Conservation (phyloP, 2,888 invertebrate species). For the Carabus problematicus region DNA sequence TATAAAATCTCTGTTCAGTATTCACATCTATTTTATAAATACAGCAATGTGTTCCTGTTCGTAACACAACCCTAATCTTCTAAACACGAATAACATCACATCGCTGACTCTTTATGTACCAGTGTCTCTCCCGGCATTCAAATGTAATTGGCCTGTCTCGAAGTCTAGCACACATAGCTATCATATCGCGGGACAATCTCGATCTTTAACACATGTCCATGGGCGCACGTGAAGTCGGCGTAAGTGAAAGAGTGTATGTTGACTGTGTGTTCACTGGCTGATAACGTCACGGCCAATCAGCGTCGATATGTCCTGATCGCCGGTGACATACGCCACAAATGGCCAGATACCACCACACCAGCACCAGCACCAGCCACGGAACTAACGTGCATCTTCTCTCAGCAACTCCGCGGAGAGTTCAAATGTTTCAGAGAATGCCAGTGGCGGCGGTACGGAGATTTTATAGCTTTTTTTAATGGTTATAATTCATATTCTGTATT, state of each 20-base stretch:
- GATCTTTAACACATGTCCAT: not conserved
- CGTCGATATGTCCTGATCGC: slow-evolving; percentile 21
- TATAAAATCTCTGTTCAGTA: no score
- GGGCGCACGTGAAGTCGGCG: slow-evolving; percentile 11
- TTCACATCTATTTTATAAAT: no score
- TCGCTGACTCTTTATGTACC: not conserved
- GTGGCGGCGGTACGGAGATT: not conserved
- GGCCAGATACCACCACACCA: not conserved
- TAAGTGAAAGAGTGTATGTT: not conserved
- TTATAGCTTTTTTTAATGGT: no score
- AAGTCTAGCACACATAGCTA: no score
- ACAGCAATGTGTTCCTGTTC: no score
- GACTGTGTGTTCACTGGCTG: not conserved
- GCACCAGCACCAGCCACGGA: not conserved
- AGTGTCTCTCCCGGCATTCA: slow-evolving; percentile 6
- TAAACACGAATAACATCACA: not conserved
- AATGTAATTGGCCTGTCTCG: no score
- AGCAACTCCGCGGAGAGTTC: no score
- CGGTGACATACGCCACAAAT: slow-evolving; percentile 5
- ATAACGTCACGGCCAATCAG: slow-evolving; percentile 21
- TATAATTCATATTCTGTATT: no score
- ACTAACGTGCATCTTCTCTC: no score
- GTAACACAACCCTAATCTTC: no score
- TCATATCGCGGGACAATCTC: no score
- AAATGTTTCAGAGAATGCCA: not conserved